Evolutionary conservation across 2,797 vertebrate genomes (phyloP).

Genomic region (Mormyrops attenuatus): DNA sequence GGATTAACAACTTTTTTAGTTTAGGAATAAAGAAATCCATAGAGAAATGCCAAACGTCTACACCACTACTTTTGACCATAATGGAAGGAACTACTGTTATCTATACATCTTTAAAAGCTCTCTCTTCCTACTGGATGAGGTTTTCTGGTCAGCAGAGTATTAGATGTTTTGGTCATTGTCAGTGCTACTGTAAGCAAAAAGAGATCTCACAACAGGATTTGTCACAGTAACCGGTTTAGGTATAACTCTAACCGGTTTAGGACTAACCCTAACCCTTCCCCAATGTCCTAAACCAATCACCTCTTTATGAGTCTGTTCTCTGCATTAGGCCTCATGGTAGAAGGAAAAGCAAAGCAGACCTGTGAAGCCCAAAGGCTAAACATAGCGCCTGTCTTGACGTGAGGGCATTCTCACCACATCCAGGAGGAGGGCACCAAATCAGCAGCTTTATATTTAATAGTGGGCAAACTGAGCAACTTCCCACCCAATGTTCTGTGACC

Average conservation of each 20-base stretch:
- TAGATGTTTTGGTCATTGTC: not conserved
- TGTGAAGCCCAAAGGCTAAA: not conserved
- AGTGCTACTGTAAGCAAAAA: not conserved
- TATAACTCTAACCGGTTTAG: not conserved
- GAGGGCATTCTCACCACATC: not conserved
- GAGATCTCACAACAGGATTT: not conserved
- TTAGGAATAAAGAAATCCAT: not conserved
- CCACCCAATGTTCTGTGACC: not conserved
- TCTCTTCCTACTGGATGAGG: not conserved
- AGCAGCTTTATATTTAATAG: not conserved
- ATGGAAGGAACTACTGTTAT: not conserved
- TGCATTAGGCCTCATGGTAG: not conserved
- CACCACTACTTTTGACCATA: not conserved
- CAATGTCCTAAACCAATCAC: not conserved
- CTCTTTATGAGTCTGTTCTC: not conserved
- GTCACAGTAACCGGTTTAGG: not conserved
- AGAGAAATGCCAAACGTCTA: not conserved
- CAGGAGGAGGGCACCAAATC: not conserved
- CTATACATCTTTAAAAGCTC: not conserved
- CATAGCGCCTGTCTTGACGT: no score
- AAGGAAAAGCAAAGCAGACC: not conserved
- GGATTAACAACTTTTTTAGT: not conserved
- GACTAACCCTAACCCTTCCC: not conserved
- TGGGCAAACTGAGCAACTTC: not conserved
- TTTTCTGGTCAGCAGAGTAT: not conserved